Base-by-base conservation (phyloP, 2,888 invertebrate genomes). In the Zelleria hepariella region DNA sequence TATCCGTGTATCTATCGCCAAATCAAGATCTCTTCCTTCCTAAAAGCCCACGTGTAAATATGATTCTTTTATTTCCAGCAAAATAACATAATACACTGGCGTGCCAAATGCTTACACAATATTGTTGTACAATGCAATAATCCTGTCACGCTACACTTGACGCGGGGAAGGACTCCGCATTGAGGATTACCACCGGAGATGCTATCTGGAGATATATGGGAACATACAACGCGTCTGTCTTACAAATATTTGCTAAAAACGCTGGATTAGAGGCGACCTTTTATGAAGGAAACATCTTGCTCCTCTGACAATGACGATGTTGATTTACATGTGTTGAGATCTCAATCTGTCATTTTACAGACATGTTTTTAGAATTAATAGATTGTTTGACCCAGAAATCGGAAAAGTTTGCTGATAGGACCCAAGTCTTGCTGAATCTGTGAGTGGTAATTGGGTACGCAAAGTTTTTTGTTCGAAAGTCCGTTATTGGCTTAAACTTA, bases 131-230 rank as follows among this genome's bases (percentile, higher is more conserved):
- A 86, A 86, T 72, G 69, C 75, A 67, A 67, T 87, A 86, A 87
- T 84, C 86, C 75, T 62, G 74, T 80, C 84, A 87, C 84, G 88
- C 66, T 82, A 84, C 87, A 87, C 88, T 88, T 88, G 86, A 86
- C 82, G 77, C 80, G 80, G 83, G 23, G 53, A 86, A 86, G 83
- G 7, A 32, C 60, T 61, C 59, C 59, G 67, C 72, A 76, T 83
- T 82, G 74, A 79, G 83, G 85, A 86, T 86, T 86, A 86, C 73
- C 66, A 66, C 71, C 73, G 20, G 32, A 56, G 66, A 66, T 66
- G 63, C 59, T 66, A 66, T 66, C 66, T n/a, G n/a, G n/a, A 61
- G 15, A 25, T 7, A 62, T 42, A 42, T 15, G 32, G 32, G 32
- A 58, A 62, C 60, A n/a, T n/a, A n/a, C n/a, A n/a, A n/a, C n/a